Base-by-base conservation (phyloP, 2,113 vertebrate genomes). In the Serilophus lunatus region DNA sequence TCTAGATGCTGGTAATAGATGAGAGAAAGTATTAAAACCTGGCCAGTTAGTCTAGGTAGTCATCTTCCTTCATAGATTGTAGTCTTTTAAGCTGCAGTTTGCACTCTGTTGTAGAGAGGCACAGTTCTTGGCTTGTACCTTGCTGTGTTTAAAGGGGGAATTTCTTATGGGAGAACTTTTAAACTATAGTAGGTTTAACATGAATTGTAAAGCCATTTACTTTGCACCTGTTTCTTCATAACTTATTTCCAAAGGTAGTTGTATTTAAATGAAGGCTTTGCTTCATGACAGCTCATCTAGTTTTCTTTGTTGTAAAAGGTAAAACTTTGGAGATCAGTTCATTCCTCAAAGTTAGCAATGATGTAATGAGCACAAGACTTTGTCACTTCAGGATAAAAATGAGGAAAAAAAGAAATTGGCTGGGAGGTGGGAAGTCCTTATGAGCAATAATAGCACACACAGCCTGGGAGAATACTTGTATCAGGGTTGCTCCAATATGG, bases 141-240 rank as follows among this genome's bases (percentile, higher is more conserved):
- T 97, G 85, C 75, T 95, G 93, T 93, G 93, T 96, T 97, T 94
- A 96, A 94, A 97, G 96, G 93, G 93, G 92, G 92, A 96, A 88
- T 96, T 97, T 96, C 96, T 95, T 82, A 50, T 1, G 66, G 93
- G 92, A 93, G 90, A 90, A 94, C 94, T 94, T 95, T 79, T 92
- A 84, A 96, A 96, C 90, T 96, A 38, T 96, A 82, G 89, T 93
- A 91, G 79, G 92, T 95, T 86, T 95, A 97, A 96, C 94, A 9
- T 96, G 92, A 96, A 95, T 84, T 93, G 88, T 97, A 93, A 97
- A 96, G 92, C 95, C 92, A 94, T 97, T 96, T 92, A 94, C 94
- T 97, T 95, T 97, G 97, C 96, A 96, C 97, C 95, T 97, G 91
- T 97, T 96, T 95, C 82, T 95, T 97, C 92, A 96, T 95, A 97